Base-by-base conservation (phyloP, 2,888 invertebrate species). In the Idaea dimidiata region DNA sequence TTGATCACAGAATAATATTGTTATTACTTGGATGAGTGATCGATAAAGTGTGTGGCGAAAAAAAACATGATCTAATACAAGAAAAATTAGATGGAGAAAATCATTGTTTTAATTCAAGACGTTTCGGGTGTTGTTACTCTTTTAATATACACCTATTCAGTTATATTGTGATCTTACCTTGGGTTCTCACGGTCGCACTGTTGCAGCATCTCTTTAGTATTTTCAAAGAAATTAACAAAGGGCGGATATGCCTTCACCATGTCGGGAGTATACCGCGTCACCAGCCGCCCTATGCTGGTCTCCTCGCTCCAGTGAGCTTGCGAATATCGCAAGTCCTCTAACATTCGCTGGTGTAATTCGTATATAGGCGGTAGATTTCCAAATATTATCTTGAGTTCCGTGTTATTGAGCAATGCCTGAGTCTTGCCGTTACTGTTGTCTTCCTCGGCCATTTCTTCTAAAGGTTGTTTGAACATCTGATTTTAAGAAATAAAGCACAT, bases 221-320 rank as follows among this genome's bases (percentile, higher is more conserved):
- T 97, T 88, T 99, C 99, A 88, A 99, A 99, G 93, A 97, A 99
- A 93, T 99, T 99, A 62, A 99, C 97, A 91, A 98, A 99, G 17
- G 99, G 98, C 67, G 99, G 99, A 93, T 99, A 99, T 0, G 98
- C 97, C 89, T 97, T 98, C 72, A 97, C 94, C 83, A 99, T 93
- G 79, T 97, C 97, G 62, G 96, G 96, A 61, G 97, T 96, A 92
- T 97, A 97, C 83, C 96, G 96, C 61, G 97, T 93, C 84, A 99
- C 96, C 74, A 99, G 95, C 80, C 97, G 95, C 7, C 99, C 99
- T 81, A 98, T 96, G 77, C 95, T 94, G 75, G 95, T 94, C 79
- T 98, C 97, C 83, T 99, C 99, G 68, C 95, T 95, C 98, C 98
- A 99, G 82, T 96, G 94, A 68, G 95, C 93, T 63, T 96, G 93